Evolutionary conservation across 2,888 invertebrate species (phyloP).

Genomic region (Spilarctia lutea): DNA sequence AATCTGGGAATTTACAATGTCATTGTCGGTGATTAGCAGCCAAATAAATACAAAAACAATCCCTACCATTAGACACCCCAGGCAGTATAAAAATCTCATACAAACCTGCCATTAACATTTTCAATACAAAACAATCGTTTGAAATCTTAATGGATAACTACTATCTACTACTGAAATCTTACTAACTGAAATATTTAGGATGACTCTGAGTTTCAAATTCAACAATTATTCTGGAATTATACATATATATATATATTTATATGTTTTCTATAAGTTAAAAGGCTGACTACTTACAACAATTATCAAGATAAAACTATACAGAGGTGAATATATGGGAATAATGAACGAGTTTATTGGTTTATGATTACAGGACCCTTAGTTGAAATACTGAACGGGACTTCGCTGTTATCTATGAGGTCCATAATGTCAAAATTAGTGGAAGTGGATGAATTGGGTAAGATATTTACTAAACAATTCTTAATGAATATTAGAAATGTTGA

Average conservation of each 20-base stretch:
- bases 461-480: neutral
- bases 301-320: neutral
- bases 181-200: no score
- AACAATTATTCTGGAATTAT: no score
- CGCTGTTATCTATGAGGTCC: slow-evolving; percentile 90
- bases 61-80: no score
- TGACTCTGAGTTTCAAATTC: no score
- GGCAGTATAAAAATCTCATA: no score
- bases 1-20: no score
- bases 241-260: neutral
- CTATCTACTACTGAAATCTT: no score
- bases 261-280: neutral
- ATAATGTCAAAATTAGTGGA: slow-evolving; percentile 90
- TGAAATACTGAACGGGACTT: slow-evolving; percentile 90
- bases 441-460: slow-evolving; percentile 89
- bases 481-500: neutral
- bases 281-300: neutral
- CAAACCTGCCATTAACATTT: no score
- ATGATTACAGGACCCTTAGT: slow-evolving; percentile 87
- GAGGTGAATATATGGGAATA: neutral
- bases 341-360: neutral
- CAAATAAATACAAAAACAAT: no score
- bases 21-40: no score
- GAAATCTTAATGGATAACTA: no score
- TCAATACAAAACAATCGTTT: no score